Conservation (phyloP, 2,888 invertebrate species). For the Lithophane ornitopus region DNA sequence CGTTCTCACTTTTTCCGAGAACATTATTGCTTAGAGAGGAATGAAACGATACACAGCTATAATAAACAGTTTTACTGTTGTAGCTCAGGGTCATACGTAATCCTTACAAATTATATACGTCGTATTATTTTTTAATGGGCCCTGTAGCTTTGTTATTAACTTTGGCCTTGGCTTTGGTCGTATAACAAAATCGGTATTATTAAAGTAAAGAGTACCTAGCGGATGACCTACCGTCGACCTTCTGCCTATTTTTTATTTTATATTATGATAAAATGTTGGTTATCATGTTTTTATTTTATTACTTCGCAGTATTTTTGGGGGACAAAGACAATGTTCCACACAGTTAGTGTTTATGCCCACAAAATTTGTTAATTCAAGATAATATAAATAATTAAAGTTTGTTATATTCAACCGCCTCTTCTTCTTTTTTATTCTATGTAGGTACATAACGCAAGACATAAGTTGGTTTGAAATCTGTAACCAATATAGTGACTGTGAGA, state of each 20-base stretch:
- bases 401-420: neutral
- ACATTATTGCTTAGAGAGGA: conserved; percentile 70
- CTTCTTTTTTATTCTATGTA: neutral
- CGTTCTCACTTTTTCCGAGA: conserved; percentile 71
- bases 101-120: conserved; percentile 56
- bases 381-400: too few relatives aligned
- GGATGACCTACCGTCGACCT: conserved; percentile 4
- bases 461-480: neutral
- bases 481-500: neutral
- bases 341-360: neutral
- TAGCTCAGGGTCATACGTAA: conserved; percentile 55
- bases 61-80: conserved; percentile 66
- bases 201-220: conserved; percentile 7
- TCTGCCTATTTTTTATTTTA: neutral
- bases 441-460: neutral
- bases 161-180: conserved; percentile 17
- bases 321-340: neutral
- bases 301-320: conserved; percentile 3
- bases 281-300: conserved; percentile 8
- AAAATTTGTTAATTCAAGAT: too few relatives aligned
- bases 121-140: conserved; percentile 55
- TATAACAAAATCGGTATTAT: conserved; percentile 41
- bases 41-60: conserved; percentile 63
- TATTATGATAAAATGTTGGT: conserved; percentile 14
- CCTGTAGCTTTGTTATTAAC: conserved; percentile 26